Evolutionary conservation across 2,797 vertebrate genomes (phyloP).

Genomic region (Toxotes lorentzi): DNA sequence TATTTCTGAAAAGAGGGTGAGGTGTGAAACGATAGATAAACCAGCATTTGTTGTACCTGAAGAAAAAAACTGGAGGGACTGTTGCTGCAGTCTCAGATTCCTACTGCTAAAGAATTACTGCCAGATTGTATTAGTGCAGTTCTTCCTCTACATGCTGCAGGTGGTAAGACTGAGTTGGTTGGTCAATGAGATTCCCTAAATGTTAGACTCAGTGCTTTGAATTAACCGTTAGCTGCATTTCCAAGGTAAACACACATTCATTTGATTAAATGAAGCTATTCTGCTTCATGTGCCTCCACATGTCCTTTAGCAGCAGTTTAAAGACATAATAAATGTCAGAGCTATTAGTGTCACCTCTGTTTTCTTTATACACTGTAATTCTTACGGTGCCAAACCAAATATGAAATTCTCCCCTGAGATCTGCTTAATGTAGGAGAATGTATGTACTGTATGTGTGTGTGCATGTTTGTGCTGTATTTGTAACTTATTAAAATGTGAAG

Average conservation of each 20-base stretch:
- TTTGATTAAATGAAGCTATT: slow-evolving; percentile 20
- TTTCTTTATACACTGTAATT: not conserved
- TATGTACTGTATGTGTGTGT: slow-evolving; percentile 12
- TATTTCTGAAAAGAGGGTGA: slow-evolving; percentile 15
- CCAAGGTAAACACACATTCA: slow-evolving; percentile 3
- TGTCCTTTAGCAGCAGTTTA: slow-evolving; percentile 9
- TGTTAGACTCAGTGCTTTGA: slow-evolving; percentile 1
- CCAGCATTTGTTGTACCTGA: not conserved
- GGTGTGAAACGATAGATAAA: slow-evolving; percentile 13
- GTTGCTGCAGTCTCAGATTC: slow-evolving; percentile 18
- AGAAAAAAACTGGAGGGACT: slow-evolving; percentile 13
- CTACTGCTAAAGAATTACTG: slow-evolving; percentile 4
- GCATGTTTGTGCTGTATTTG: slow-evolving; percentile 17
- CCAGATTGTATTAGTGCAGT: not conserved
- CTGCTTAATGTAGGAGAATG: slow-evolving; percentile 7
- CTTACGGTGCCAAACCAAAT: slow-evolving; percentile 1
- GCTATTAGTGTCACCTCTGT: not conserved
- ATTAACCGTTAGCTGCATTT: slow-evolving; percentile 17
- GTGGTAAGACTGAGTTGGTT: slow-evolving; percentile 39
- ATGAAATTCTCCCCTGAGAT: not conserved
- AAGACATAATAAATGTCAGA: not conserved
- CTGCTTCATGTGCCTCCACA: not conserved
- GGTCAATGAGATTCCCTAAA: slow-evolving; percentile 14
- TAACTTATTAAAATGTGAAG: slow-evolving; percentile 7
- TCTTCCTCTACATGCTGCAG: slow-evolving; percentile 14